A percentile compares a stretch with the other conserved stretches of the same genome.
Conservation (phyloP, 2,113 vertebrate genomes). For the Scolopax mira region DNA sequence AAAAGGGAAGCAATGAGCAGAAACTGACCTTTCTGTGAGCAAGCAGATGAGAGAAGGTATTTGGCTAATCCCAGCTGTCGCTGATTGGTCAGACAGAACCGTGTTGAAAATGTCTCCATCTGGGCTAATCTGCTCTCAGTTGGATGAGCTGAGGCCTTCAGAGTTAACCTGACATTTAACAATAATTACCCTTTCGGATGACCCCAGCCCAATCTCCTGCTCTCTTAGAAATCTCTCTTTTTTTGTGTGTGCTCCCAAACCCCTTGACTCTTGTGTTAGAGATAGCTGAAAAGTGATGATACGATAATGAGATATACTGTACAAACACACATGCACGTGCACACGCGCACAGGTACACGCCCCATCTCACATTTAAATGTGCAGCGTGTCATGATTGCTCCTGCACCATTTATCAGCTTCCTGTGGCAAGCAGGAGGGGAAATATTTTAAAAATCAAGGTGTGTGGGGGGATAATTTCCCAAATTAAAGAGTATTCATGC, state of each 20-base stretch:
- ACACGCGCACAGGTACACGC: background rate
- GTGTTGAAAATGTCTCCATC: slow-evolving; percentile 93
- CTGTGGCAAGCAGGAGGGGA: background rate
- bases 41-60: slow-evolving; percentile 91
- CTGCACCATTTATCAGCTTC: background rate
- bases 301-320: slow-evolving; percentile 51
- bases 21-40: slow-evolving; percentile 90
- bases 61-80: slow-evolving; percentile 87
- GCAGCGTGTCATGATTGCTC: background rate
- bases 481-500: slow-evolving; percentile 52
- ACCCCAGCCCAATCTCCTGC: slow-evolving; percentile 82
- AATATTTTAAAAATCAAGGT: background rate
- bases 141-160: slow-evolving; percentile 87
- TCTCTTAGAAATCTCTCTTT: slow-evolving; percentile 86
- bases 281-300: slow-evolving; percentile 71
- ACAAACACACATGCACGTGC: background rate
- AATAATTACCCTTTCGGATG: slow-evolving; percentile 92
- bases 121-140: slow-evolving; percentile 91
- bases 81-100: slow-evolving; percentile 83
- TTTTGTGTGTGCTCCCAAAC: slow-evolving; percentile 74
- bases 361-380: background rate
- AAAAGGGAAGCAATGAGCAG: slow-evolving; percentile 86
- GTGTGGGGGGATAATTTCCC: background rate
- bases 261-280: slow-evolving; percentile 83
- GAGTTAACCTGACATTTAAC: slow-evolving; percentile 95